Base-by-base conservation (phyloP, 1,140 invertebrate species). In the Sycobia sp. region DNA sequence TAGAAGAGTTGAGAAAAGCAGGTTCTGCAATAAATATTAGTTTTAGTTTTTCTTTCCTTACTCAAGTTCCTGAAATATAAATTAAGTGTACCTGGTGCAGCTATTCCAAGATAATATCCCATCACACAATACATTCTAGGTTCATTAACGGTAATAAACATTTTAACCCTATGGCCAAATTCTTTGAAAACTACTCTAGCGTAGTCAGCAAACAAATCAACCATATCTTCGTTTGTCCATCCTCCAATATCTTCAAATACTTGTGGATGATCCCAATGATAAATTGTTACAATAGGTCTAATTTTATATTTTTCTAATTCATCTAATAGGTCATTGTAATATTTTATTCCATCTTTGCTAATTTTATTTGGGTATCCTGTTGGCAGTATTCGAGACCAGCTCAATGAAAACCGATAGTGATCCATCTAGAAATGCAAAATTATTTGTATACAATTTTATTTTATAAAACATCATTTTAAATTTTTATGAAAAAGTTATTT, bases 361-460 rank as follows among this genome's bases (percentile, higher is more conserved):
- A 86, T 68, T 3, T 78, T 67, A 47, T 86, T 80, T 13, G 82
- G 65, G 22, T 82, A 86, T 39, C 86, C 87, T 11, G 69, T 80
- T 7, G 87, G 86, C 2, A 88, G 67, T 7, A 89, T 78, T 54
- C 87, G 69, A 2, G 85, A 4, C 87, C 87, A 89, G 20, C 84
- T 84, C 44, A 89, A 69, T 0, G 87, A 89, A 70, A 89, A 87
- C 5, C 86, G 76, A 57, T 88, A 88, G 53, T 75, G 70, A 13
- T 81, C 53, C 4, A 79, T 27, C 73, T 78, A n/a, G n/a, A n/a
- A n/a, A n/a, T n/a, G n/a, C n/a, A n/a, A n/a, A n/a, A n/a, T n/a
- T n/a, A n/a, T n/a, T n/a, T 41, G 55, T 67, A 69, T n/a, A 23
- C n/a, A n/a, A n/a, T n/a, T n/a, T n/a, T n/a, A n/a, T n/a, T n/a